phyloP scores from a whole-genome alignment of 2,797 vertebrate species.

The Coregonus ussuriensis region DNA sequence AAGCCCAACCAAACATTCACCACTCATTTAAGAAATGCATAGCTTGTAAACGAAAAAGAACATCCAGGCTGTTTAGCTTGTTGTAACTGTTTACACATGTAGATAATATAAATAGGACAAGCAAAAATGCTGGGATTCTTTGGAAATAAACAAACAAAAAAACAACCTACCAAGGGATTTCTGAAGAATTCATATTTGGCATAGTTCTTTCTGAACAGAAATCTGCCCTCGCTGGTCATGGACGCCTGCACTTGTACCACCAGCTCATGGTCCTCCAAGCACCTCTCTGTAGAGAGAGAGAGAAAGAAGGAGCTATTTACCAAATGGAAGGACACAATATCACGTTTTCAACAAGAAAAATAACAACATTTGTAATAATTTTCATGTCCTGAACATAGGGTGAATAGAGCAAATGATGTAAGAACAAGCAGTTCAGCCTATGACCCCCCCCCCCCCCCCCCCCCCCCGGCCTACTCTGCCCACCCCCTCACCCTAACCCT shows the following conservation, averaged over 20 bases:
- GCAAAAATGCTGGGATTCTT: neutral
- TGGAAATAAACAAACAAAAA: slow-evolving; percentile 60
- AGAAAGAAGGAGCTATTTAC: neutral
- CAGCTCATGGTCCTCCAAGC: slow-evolving; percentile 94
- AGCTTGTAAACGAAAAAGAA: slow-evolving; percentile 3
- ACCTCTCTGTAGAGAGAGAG: slow-evolving; percentile 79
- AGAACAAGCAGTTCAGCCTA: neutral
- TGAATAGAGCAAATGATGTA: neutral
- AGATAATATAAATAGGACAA: neutral
- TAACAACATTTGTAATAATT: neutral
- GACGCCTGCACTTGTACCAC: slow-evolving; percentile 90
- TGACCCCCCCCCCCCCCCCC: neutral
- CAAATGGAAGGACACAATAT: neutral
- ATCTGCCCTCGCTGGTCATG: slow-evolving; percentile 92
- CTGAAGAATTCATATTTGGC: slow-evolving; percentile 99
- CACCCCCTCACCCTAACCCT: no score
- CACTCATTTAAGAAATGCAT: slow-evolving; percentile 6
- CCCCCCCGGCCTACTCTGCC: no score
- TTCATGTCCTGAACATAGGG: neutral
- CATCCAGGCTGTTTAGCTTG: neutral
- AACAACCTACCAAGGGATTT: slow-evolving; percentile 83
- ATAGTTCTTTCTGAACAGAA: slow-evolving; percentile 98
- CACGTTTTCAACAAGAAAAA: neutral
- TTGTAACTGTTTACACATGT: neutral
- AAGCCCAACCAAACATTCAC: slow-evolving; percentile 1